These are phyloP conservation scores for Atethmia centrago DNA, from an alignment of 2,888 invertebrate species.

Conservation along the genomic window DNA sequence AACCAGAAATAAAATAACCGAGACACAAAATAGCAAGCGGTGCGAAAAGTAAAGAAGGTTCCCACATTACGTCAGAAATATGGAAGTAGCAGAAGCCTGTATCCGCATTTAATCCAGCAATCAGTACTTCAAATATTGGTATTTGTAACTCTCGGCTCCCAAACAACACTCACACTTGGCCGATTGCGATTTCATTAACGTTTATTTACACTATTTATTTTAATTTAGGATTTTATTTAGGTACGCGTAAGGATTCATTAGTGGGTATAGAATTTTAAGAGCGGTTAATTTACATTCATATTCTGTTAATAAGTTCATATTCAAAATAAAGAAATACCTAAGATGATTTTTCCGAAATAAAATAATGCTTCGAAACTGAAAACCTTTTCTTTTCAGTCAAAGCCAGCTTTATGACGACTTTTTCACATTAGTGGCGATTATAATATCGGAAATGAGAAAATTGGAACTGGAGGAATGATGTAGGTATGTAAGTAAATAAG, in stretches of 20 bases:
- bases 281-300: conserved; percentile 1
- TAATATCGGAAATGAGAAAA: background rate
- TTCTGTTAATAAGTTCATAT: background rate
- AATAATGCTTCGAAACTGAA: background rate
- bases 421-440: background rate
- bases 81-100: conserved; percentile 60
- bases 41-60: conserved; percentile 20
- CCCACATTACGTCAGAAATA: conserved; percentile 55
- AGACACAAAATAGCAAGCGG: conserved; percentile 9
- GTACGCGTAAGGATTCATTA: conserved; percentile 2
- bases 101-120: conserved; percentile 68
- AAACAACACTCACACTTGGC: conserved; percentile 57
- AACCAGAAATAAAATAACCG: conserved; percentile 11
- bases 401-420: background rate
- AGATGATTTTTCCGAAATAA: background rate
- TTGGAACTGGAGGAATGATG: background rate
- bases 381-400: background rate
- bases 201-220: conserved; percentile 55
- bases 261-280: background rate
- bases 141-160: conserved; percentile 59
- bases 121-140: conserved; percentile 68
- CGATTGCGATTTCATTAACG: conserved; percentile 62
- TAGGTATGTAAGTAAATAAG: background rate
- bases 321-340: background rate
- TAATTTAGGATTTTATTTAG: conserved; percentile 41